Base-by-base conservation (phyloP, 2,888 invertebrate genomes). In the Notocelia uddmanniana region DNA sequence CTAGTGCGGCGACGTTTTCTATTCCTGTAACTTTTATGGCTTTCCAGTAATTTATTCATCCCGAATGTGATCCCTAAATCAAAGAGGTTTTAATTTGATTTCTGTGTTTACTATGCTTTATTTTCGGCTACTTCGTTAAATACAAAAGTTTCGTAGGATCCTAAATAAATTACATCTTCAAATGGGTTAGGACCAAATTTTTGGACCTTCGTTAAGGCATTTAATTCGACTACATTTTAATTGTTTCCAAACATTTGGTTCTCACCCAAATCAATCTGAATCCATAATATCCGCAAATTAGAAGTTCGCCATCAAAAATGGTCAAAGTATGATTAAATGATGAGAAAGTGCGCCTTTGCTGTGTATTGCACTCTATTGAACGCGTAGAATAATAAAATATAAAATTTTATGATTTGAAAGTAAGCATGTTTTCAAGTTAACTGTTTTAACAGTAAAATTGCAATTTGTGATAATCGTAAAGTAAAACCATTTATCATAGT, bases 1-100 rank as follows among this genome's bases (percentile, higher is more conserved):
- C 26, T 31, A 48, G 34, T 62, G 62, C 50, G 19, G 60, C 62
- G 72, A 72, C 68, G 50, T 57, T 60, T 68, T 72, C 72, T 72
- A 72, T 72, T 72, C 41, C 60, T 72, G 72, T 62, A 60, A 57
- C 62, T 62, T 72, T 72, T 68, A 72, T 62, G 72, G 72, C 62
- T 62, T 72, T 72, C 60, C 72, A 72, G 68, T 72, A 62, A 72
- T 72, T 68, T 72, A 72, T 72, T 72, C 50, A 60, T 60, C 55
- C 67, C 72, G 50, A 72, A 72, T 62, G 72, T 34, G 60, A 62
- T 68, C 18, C 60, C n/a, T 68, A 68, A 72, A 72, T 72, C 72
- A 72, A 68, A 68, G 62, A 26, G 48, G 60, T 67, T 68, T n/a
- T 72, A 57, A 72, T 72, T 72, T 57, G 48, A 72, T 62, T 72